Percentiles rank a stretch among this genome's conserved stretches.
phyloP scores from a whole-genome alignment of 2,113 vertebrate species.

The Passer montanus region DNA sequence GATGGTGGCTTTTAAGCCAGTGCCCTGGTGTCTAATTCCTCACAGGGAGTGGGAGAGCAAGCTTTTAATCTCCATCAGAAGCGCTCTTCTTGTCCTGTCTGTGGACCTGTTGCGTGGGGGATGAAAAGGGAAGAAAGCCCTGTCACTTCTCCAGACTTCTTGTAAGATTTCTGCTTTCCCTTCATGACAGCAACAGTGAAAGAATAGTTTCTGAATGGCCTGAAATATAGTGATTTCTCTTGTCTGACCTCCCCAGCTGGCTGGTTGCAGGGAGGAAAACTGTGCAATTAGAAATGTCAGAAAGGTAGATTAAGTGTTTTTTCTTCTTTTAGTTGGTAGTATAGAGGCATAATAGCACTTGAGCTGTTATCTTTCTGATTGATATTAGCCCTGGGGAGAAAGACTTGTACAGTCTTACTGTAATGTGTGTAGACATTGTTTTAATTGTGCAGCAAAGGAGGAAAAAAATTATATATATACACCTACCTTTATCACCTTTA shows the following conservation, averaged over 20 bases:
- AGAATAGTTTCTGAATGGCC: neutral
- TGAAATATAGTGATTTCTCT: neutral
- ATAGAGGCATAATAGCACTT: neutral
- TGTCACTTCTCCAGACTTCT: neutral
- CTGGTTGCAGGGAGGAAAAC: neutral
- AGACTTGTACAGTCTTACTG: neutral
- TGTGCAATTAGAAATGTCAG: neutral
- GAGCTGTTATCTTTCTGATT: neutral
- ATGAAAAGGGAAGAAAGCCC: neutral
- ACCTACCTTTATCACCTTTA: neutral
- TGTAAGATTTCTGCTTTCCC: neutral
- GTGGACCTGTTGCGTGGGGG: neutral
- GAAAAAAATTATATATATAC: neutral
- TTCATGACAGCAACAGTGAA: neutral
- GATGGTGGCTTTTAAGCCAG: neutral
- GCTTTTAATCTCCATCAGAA: neutral
- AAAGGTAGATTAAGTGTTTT: neutral
- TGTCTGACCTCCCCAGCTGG: neutral
- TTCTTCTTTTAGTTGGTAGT: neutral
- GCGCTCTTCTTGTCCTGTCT: accelerated
- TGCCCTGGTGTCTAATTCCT: neutral
- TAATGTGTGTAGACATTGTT: neutral
- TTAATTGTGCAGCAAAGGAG: neutral
- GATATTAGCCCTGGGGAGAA: neutral
- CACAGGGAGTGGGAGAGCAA: neutral